Base-by-base conservation (phyloP, 2,797 vertebrate genomes). In the Acanthornis magna region DNA sequence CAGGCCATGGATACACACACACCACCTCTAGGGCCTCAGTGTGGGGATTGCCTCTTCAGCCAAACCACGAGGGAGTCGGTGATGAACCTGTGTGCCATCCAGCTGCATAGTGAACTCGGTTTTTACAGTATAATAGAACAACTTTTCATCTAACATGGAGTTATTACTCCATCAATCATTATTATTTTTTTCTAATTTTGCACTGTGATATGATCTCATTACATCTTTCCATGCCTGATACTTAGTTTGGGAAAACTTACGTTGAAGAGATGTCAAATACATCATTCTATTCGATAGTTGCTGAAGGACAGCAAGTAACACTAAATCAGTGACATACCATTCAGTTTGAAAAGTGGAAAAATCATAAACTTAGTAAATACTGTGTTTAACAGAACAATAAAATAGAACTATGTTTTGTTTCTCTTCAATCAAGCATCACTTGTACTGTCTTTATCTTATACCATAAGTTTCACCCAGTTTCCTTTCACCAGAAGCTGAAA, bases 31-130 rank as follows among this genome's bases (percentile, higher is more conserved):
- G 0, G 14, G 32, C 27, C 57, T 50, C 22, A 2, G 3, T 1
- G 10, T 32, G 42, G 17, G 36, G 19, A 27, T 8, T 36, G 15
- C 30, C 45, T 40, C 47, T 27, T 4, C 21, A 66, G n/a, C 20
- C n/a, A 10, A 65, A n/a, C 16, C 6, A 3, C 40, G 0, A 15
- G 6, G 9, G 4, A 36, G 22, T 16, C 1, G 0, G 6, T 32
- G 5, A 1, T 34, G 42, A n/a, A 19, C 10, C n/a, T 30, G 4
- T 13, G 75, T 4, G 1, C 10, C 72, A 76, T 11, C 32, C 47
- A 25, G n/a, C 22, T n/a, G 40, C 26, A 7, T 21, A 5, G 8
- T 25, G 32, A 67, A 54, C 29, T 22, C 30, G 20, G 11, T 60
- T 53, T n/a, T 45, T 48, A 73, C 23, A 13, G 8, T 32, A 25